phyloP scores from a whole-genome alignment of 2,113 vertebrate species.

The Panurus biarmicus region DNA sequence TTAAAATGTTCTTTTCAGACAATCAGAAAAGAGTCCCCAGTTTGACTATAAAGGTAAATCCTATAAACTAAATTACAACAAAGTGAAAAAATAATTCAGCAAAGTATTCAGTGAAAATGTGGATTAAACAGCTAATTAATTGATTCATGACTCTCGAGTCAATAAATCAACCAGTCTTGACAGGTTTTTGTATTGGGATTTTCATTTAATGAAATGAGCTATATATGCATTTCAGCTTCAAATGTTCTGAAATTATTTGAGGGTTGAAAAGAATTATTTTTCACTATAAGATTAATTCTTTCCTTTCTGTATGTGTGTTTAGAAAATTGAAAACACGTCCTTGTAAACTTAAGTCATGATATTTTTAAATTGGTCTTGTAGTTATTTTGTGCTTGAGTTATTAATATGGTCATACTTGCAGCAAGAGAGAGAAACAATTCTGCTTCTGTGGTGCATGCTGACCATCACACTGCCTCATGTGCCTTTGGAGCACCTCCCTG shows the following conservation, averaged over 20 bases:
- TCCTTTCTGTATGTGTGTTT: background rate
- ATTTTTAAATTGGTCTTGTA: background rate
- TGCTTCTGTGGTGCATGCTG: background rate
- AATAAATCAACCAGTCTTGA: background rate
- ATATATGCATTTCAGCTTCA: background rate
- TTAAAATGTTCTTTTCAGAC: background rate
- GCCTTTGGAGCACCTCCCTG: background rate
- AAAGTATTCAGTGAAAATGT: background rate
- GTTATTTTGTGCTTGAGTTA: background rate
- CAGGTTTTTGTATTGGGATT: background rate
- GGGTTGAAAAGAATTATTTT: background rate
- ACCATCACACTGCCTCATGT: background rate
- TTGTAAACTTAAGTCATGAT: background rate
- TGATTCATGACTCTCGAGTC: background rate
- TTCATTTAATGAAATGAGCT: background rate
- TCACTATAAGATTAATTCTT: background rate
- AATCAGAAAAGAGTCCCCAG: background rate
- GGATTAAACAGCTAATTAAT: background rate
- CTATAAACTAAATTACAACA: background rate
- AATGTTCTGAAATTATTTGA: background rate
- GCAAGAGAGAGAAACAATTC: background rate
- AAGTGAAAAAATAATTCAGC: background rate
- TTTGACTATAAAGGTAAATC: background rate
- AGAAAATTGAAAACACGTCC: background rate
- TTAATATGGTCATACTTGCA: background rate